A percentile compares a stretch with the other conserved stretches of the same genome.
Evolutionary conservation across 2,888 invertebrate species (phyloP).

Genomic region (Dynastes tityus): DNA sequence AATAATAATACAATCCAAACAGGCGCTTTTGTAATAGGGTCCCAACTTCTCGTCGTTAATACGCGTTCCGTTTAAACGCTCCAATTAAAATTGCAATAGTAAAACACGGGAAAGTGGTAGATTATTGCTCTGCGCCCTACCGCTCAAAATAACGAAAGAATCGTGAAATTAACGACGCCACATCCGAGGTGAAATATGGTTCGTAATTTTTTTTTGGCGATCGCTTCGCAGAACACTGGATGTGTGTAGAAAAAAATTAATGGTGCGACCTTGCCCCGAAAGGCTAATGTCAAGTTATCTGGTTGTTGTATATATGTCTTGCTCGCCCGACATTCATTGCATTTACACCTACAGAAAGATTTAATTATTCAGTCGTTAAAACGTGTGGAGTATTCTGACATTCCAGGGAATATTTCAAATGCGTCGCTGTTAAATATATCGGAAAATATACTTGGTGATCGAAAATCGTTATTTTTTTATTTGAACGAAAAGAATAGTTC

Average conservation of each 20-base stretch:
- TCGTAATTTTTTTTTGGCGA: conserved; percentile 25
- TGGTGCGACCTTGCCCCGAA: conserved; percentile 21
- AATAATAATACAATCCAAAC: conserved; percentile 39
- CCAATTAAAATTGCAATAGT: conserved; percentile 45
- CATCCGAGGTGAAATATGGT: conserved; percentile 31
- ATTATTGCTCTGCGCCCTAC: conserved; percentile 26
- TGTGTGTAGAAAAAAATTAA: conserved; percentile 7
- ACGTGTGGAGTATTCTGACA: neutral
- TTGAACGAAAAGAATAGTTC: too few relatives aligned
- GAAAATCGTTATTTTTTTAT: too few relatives aligned
- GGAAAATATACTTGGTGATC: too few relatives aligned
- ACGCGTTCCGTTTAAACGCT: conserved; percentile 34
- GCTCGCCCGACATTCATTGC: neutral
- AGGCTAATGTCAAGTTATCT: conserved; percentile 14
- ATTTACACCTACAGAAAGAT: too few relatives aligned
- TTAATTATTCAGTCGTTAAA: neutral
- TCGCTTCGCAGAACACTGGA: neutral
- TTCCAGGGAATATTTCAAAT: too few relatives aligned
- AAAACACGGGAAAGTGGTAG: conserved; percentile 24
- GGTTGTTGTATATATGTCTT: neutral
- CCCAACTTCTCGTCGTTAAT: conserved; percentile 18
- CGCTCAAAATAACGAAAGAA: conserved; percentile 30
- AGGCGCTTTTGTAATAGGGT: conserved; percentile 8
- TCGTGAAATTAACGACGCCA: conserved; percentile 41
- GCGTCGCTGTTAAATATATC: too few relatives aligned